Conservation (phyloP, 2,888 invertebrate species). For the Spatulosminthurus flaviceps region DNA sequence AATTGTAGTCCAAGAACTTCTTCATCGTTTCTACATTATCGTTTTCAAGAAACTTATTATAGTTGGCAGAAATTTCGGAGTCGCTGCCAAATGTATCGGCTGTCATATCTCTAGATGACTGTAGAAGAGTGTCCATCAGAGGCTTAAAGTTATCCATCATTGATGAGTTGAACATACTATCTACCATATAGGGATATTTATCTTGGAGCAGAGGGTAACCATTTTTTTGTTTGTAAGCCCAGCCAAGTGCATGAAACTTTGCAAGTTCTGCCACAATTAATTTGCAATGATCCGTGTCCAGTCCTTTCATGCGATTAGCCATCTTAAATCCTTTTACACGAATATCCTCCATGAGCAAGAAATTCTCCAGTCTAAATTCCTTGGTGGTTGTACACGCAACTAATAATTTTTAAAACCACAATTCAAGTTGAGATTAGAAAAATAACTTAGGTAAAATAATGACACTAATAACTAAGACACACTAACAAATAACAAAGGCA, state of each 20-base stretch:
- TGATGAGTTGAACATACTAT: background rate
- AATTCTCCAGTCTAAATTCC: slow-evolving; percentile 10
- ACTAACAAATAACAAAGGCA: too few relatives aligned
- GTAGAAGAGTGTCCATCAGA: background rate
- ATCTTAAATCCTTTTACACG: slow-evolving; percentile 10
- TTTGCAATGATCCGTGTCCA: slow-evolving; percentile 16
- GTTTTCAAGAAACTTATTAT: background rate
- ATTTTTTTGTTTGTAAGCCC: slow-evolving; percentile 28
- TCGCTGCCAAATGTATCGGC: background rate
- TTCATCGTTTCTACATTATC: slow-evolving; percentile 13
- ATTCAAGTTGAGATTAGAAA: too few relatives aligned
- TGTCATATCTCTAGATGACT: background rate
- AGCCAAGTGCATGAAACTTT: slow-evolving; percentile 16
- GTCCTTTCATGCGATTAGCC: slow-evolving; percentile 23
- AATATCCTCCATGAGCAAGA: slow-evolving; percentile 29
- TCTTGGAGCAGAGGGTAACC: background rate
- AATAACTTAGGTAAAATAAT: too few relatives aligned
- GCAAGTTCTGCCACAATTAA: background rate
- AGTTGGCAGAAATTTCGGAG: background rate
- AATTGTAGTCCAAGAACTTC: background rate
- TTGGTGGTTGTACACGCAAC: background rate
- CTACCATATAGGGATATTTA: slow-evolving; percentile 24
- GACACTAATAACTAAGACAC: too few relatives aligned
- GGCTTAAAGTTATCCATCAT: slow-evolving; percentile 18
- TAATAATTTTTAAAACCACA: background rate